Percentiles rank a stretch among this genome's conserved stretches.
phyloP scores from a whole-genome alignment of 2,797 vertebrate genomes.

The Momotus momota region DNA sequence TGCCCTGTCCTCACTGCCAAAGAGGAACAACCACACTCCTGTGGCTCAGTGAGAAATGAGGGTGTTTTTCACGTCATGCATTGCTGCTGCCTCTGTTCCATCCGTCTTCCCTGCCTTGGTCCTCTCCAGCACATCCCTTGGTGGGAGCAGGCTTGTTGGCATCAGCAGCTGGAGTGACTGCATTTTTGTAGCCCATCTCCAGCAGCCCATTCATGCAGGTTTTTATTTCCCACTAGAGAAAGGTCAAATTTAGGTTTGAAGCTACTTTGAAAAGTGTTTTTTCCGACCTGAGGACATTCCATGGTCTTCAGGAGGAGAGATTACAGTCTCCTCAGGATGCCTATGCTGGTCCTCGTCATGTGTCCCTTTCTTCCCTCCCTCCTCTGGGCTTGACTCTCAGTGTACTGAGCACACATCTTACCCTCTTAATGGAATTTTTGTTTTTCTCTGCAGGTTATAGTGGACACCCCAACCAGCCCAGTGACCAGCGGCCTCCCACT shows the following conservation, averaged over 20 bases:
- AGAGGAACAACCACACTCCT: background rate
- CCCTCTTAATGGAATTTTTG: background rate
- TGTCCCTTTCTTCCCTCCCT: background rate
- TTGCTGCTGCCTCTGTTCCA: background rate
- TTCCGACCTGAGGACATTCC: background rate
- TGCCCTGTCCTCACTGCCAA: background rate
- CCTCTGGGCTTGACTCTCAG: background rate
- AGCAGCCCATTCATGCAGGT: background rate
- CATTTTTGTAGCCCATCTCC: background rate
- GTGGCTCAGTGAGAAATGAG: background rate
- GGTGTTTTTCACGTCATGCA: background rate
- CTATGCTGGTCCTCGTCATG: background rate
- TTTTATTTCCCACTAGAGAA: background rate
- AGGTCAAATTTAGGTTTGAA: background rate
- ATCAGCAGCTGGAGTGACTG: background rate
- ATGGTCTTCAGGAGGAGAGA: background rate
- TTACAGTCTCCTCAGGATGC: background rate
- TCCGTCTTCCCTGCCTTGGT: background rate
- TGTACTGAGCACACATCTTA: background rate
- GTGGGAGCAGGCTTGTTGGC: background rate
- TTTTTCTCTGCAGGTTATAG: constrained; percentile 87
- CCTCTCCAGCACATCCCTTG: background rate
- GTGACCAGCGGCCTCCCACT: constrained; percentile 97
- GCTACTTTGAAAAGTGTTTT: background rate
- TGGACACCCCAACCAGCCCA: constrained; percentile 98